Conservation (phyloP, 2,113 vertebrate species). For the Myotis davidii region DNA sequence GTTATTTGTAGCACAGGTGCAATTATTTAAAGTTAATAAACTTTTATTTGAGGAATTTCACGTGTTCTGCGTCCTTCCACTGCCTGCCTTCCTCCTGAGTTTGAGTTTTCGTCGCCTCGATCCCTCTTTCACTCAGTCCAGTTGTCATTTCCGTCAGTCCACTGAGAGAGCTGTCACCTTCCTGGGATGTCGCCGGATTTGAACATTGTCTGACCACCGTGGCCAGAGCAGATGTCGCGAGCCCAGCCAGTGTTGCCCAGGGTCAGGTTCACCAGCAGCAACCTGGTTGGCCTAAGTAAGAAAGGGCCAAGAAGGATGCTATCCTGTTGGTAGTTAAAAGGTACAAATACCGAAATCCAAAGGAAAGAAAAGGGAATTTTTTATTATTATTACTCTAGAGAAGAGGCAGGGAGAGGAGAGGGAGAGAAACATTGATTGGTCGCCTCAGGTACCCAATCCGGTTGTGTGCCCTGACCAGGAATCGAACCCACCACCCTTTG, state of each 20-base stretch:
- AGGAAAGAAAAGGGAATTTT: background rate
- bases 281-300: background rate
- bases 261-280: background rate
- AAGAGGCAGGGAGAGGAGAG: background rate
- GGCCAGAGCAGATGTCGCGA: background rate
- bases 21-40: too few relatives aligned
- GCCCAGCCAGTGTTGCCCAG: background rate
- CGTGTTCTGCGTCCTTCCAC: too few relatives aligned
- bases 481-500: background rate
- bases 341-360: background rate
- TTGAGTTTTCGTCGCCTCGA: too few relatives aligned
- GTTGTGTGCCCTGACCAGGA: background rate
- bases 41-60: too few relatives aligned
- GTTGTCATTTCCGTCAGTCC: too few relatives aligned
- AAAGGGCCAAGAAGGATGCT: background rate
- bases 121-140: too few relatives aligned
- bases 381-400: too few relatives aligned
- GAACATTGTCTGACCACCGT: background rate
- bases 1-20: too few relatives aligned
- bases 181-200: background rate
- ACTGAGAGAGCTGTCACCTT: background rate
- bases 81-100: too few relatives aligned
- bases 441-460: background rate
- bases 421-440: background rate
- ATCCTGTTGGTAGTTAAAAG: background rate